Evolutionary conservation across 2,888 invertebrate genomes (phyloP).

Genomic region (Halictus ligatus): DNA sequence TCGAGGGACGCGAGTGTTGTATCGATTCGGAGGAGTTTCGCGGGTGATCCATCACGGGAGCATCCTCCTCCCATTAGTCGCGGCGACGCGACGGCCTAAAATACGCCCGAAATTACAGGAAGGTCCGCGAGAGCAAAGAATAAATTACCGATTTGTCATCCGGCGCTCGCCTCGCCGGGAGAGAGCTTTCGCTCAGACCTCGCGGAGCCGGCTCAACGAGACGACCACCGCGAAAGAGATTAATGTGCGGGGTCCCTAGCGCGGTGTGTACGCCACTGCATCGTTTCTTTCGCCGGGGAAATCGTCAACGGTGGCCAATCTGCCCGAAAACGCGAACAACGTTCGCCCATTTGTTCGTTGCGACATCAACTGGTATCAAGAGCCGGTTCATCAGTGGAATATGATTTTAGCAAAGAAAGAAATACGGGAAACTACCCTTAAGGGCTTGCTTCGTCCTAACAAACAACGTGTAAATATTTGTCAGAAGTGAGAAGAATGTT

Average conservation of each 20-base stretch:
- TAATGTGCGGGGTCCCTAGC: constrained; percentile 25
- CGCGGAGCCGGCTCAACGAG: not conserved
- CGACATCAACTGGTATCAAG: not conserved
- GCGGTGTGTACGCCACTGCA: not conserved
- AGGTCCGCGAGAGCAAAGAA: constrained; percentile 14
- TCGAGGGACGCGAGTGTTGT: not conserved
- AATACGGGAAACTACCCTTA: not conserved
- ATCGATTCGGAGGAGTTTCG: constrained; percentile 22
- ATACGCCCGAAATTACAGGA: constrained; percentile 23
- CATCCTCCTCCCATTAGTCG: not conserved
- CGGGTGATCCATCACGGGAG: constrained; percentile 3
- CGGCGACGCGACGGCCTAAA: not conserved
- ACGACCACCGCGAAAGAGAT: constrained; percentile 27
- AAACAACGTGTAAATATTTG: not conserved
- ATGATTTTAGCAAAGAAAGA: not conserved
- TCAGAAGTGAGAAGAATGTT: not conserved
- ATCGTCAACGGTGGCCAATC: not conserved
- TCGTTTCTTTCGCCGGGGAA: constrained; percentile 14
- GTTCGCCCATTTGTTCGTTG: not conserved
- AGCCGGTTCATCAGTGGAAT: not conserved
- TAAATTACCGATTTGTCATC: constrained; percentile 42
- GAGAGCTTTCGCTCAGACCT: constrained; percentile 20
- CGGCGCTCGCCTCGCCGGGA: not conserved
- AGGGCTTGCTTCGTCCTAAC: not conserved
- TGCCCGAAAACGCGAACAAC: not conserved